Evolutionary conservation across 2,797 vertebrate species (phyloP), one percentile per base, ranked within the genome.

Genomic region (Margarornis squamiger): DNA sequence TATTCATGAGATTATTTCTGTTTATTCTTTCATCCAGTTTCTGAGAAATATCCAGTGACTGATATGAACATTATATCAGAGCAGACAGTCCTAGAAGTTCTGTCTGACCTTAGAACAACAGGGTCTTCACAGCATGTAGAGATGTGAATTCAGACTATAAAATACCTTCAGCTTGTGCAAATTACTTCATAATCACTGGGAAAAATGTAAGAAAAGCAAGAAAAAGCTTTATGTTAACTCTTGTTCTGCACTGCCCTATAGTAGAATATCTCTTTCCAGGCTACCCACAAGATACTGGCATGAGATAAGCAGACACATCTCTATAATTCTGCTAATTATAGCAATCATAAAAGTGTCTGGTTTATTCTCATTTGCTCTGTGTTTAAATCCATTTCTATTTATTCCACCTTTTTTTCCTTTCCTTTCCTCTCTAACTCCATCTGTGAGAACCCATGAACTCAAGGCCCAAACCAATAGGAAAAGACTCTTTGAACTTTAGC

Each of bases 401-500:
- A 30, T 34, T 55, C 2, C 38, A 9, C 30, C n/a, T 1, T 36
- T 36, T 48, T 12, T 61, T 43, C 36, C 1, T 29, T 16, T 26
- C 4, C 18, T 32, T 27, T 0, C 2, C 4, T 43, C 5, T 38
- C 14, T 65, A 39, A 5, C 13, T 46, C 14, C 6, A 7, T 32
- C 51, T 57, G 9, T 59, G 12, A 80, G 7, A 65, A 52, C 27
- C 5, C 11, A 3, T 23, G 10, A 83, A 51, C 12, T 78, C 27
- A 34, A 9, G 68, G 4, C 3, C 6, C n/a, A 30, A 57, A 51
- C 26, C 15, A 71, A 5, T 14, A 46, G 30, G 23, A 54, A 29
- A 80, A 45, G 14, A 16, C 22, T 11, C 29, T 46, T 66, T 4
- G 5, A 83, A 45, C 3, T 4, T 48, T 9, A 55, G 18, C 15